phyloP scores from a whole-genome alignment of 2,888 invertebrate species.

The Gastrophysa polygoni region DNA sequence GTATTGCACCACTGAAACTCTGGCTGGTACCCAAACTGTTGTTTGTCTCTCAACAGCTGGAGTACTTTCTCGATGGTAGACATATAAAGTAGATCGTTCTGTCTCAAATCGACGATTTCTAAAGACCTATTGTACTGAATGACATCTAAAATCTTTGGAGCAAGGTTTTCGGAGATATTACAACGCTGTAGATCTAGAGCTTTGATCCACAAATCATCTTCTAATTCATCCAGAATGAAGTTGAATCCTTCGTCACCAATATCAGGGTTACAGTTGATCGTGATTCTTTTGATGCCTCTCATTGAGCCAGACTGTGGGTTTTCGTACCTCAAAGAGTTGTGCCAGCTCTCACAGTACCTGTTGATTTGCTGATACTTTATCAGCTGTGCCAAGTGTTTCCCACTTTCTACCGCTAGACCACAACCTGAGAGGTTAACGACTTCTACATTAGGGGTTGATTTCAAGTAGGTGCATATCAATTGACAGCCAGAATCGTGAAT shows the following conservation, averaged over 20 bases:
- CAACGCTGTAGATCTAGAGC: slow-evolving; percentile 79
- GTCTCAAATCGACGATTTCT: slow-evolving; percentile 71
- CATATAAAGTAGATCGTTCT: slow-evolving; percentile 59
- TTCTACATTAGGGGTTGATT: slow-evolving; percentile 70
- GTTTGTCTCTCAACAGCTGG: slow-evolving; percentile 50
- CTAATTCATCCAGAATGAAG: slow-evolving; percentile 69
- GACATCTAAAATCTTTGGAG: slow-evolving; percentile 64
- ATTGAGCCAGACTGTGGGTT: slow-evolving; percentile 74
- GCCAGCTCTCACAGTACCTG: slow-evolving; percentile 82
- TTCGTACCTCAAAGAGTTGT: slow-evolving; percentile 77
- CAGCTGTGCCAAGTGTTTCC: slow-evolving; percentile 68
- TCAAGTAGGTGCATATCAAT: slow-evolving; percentile 70
- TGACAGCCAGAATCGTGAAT: slow-evolving; percentile 77
- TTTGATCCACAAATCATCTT: slow-evolving; percentile 83
- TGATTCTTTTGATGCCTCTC: slow-evolving; percentile 73
- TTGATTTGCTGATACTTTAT: slow-evolving; percentile 64
- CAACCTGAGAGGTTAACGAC: slow-evolving; percentile 74
- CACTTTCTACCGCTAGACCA: slow-evolving; percentile 68
- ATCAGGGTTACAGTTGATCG: slow-evolving; percentile 71
- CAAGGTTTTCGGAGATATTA: slow-evolving; percentile 70
- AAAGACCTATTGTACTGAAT: slow-evolving; percentile 69
- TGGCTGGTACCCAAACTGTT: slow-evolving; percentile 43
- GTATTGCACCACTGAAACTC: slow-evolving; percentile 55
- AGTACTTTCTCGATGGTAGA: slow-evolving; percentile 50
- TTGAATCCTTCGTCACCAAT: slow-evolving; percentile 70